phyloP scores from a whole-genome alignment of 2,113 vertebrate species.

The Gobius niger region DNA sequence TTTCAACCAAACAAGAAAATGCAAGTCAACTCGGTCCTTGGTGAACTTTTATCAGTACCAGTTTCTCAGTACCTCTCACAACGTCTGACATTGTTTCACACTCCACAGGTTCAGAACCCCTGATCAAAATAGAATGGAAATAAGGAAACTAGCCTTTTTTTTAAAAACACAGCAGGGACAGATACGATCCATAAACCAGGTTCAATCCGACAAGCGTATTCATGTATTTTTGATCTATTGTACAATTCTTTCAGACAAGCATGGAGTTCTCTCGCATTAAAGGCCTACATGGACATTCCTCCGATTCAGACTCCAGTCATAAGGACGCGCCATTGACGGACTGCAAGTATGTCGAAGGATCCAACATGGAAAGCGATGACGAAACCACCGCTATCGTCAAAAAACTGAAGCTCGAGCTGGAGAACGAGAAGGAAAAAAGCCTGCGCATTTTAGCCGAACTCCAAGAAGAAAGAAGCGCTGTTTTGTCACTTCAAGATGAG shows the following conservation, averaged over 20 bases:
- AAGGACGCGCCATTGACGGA: slow-evolving; percentile 59
- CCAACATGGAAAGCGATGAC: slow-evolving; percentile 33
- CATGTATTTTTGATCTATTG: too few species aligned
- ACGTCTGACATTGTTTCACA: too few species aligned
- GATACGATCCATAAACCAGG: too few species aligned
- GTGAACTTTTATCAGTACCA: too few species aligned
- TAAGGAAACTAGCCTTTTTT: too few species aligned
- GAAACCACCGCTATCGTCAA: slow-evolving; percentile 46
- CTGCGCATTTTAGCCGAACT: slow-evolving; percentile 54
- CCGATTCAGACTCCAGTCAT: slow-evolving; percentile 53
- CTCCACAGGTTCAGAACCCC: too few species aligned
- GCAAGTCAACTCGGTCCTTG: too few species aligned
- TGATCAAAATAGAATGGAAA: too few species aligned
- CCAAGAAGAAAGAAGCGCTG: slow-evolving; percentile 54
- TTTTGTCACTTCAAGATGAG: slow-evolving; percentile 71
- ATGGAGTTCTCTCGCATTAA: slow-evolving; percentile 73
- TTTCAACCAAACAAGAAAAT: too few species aligned
- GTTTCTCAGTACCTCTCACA: too few species aligned
- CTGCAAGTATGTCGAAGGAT: slow-evolving; percentile 33
- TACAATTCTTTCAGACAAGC: slow-evolving; percentile 67
- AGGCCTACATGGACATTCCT: slow-evolving; percentile 54
- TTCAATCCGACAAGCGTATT: too few species aligned
- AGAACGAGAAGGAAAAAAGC: slow-evolving; percentile 58
- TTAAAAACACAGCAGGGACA: too few species aligned
- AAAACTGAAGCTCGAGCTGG: slow-evolving; percentile 67